A percentile compares a stretch with the other conserved stretches of the same genome.
Evolutionary conservation across 2,888 invertebrate genomes (phyloP).

Genomic region (Argyra leucocephala): DNA sequence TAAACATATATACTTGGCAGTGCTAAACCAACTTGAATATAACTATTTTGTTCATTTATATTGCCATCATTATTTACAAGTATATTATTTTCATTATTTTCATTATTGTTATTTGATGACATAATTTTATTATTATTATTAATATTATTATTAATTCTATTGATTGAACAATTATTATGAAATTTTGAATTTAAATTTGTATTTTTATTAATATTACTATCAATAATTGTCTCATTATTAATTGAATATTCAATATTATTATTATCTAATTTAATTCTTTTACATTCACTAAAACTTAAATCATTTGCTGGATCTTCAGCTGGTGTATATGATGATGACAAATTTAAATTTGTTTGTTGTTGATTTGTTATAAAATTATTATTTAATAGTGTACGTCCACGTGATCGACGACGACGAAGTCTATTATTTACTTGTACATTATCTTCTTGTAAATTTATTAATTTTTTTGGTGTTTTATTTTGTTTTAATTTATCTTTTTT

Average conservation of each 20-base stretch:
- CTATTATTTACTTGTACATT: background rate
- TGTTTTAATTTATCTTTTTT: conserved; percentile 33
- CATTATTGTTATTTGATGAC: conserved; percentile 17
- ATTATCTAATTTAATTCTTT: conserved; percentile 5
- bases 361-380: conserved; percentile 27
- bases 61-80: too few relatives aligned
- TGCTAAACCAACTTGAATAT: conserved; percentile 40
- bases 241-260: too few relatives aligned
- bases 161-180: background rate
- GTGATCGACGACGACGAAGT: background rate
- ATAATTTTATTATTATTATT: background rate
- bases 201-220: background rate
- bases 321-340: conserved; percentile 39
- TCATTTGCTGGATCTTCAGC: conserved; percentile 43
- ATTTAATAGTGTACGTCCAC: conserved; percentile 33
- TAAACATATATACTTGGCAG: conserved; percentile 39
- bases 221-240: background rate
- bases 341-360: conserved; percentile 23
- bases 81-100: too few relatives aligned
- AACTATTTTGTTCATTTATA: too few relatives aligned
- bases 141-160: background rate
- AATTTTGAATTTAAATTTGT: background rate
- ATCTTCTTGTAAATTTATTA: conserved; percentile 36
- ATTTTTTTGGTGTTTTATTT: conserved; percentile 33
- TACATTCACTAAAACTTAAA: conserved; percentile 31